Percentiles rank a stretch among this genome's conserved stretches.
These are phyloP conservation scores for Thymallus thymallus DNA, from an alignment of 2,113 vertebrate genomes.

Conservation along the genomic window DNA sequence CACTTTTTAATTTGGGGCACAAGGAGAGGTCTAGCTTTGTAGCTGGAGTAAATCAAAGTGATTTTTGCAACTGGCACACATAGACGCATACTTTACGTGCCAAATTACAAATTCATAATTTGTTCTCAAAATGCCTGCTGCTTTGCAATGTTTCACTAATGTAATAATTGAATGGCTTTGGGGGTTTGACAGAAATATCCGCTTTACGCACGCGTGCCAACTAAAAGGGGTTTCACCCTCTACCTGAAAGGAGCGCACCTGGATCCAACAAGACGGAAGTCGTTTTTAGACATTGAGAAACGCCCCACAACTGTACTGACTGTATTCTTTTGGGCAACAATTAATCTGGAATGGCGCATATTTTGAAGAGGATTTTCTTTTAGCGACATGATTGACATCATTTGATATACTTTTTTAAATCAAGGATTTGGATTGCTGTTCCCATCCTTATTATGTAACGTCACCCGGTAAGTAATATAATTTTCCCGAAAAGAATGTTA, in stretches of 20 bases:
- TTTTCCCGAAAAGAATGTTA: constrained; percentile 1
- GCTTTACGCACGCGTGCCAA: constrained; percentile 64
- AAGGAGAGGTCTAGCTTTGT: background rate
- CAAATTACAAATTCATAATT: background rate
- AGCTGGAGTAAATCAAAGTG: background rate
- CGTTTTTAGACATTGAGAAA: constrained; percentile 17
- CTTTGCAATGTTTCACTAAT: background rate
- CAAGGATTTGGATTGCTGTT: background rate
- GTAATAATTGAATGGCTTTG: constrained; percentile 12
- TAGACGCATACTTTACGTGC: background rate
- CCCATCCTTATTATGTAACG: constrained; percentile 5
- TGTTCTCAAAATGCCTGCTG: no score
- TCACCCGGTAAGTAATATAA: background rate
- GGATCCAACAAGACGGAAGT: constrained; percentile 80
- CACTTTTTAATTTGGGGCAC: background rate
- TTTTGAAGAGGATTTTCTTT: background rate
- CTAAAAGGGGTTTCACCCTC: constrained; percentile 45
- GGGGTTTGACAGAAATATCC: constrained; percentile 9
- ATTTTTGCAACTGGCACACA: background rate
- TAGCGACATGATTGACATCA: constrained; percentile 23
- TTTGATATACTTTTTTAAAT: constrained; percentile 1
- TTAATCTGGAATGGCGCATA: constrained; percentile 6
- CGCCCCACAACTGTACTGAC: background rate
- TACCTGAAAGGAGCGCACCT: constrained; percentile 81
- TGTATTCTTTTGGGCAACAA: background rate